Percentiles rank a stretch among this genome's conserved stretches.
These are phyloP conservation scores for Drosophila bocqueti DNA, from an alignment of 1,140 invertebrate species.

Conservation along the genomic window DNA sequence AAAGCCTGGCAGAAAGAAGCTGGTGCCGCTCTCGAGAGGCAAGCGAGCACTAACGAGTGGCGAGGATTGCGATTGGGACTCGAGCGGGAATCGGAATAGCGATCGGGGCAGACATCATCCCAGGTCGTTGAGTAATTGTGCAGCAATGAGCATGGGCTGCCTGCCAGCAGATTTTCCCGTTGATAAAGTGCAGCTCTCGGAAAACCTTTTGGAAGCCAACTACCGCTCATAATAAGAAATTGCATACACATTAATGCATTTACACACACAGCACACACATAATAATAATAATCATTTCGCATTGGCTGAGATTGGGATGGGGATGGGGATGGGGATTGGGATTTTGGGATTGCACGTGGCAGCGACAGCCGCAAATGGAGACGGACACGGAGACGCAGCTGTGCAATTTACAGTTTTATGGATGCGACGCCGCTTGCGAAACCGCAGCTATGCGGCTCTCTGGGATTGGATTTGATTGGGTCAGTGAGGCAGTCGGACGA, in stretches of 20 bases:
- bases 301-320: constrained; percentile 48
- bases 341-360: constrained; percentile 70
- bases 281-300: constrained; percentile 44
- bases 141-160: constrained; percentile 74
- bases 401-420: constrained; percentile 79
- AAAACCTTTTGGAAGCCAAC: constrained; percentile 59
- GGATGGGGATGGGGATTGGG: not conserved
- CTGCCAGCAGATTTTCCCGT: constrained; percentile 69
- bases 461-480: constrained; percentile 58
- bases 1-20: constrained; percentile 52
- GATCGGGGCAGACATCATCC: constrained; percentile 33
- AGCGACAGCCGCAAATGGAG: constrained; percentile 50
- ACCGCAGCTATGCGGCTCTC: constrained; percentile 16
- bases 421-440: constrained; percentile 70
- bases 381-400: constrained; percentile 67
- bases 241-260: constrained; percentile 53
- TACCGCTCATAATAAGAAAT: constrained; percentile 76
- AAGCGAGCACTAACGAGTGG: constrained; percentile 54
- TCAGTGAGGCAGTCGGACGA: constrained; percentile 46
- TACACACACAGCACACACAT: constrained; percentile 27
- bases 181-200: constrained; percentile 73
- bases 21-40: constrained; percentile 31
- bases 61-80: constrained; percentile 52
- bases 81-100: constrained; percentile 59
- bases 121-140: constrained; percentile 79